Evolutionary conservation across 2,113 vertebrate species (phyloP).

Genomic region (Thalassarche chlororhynchos): DNA sequence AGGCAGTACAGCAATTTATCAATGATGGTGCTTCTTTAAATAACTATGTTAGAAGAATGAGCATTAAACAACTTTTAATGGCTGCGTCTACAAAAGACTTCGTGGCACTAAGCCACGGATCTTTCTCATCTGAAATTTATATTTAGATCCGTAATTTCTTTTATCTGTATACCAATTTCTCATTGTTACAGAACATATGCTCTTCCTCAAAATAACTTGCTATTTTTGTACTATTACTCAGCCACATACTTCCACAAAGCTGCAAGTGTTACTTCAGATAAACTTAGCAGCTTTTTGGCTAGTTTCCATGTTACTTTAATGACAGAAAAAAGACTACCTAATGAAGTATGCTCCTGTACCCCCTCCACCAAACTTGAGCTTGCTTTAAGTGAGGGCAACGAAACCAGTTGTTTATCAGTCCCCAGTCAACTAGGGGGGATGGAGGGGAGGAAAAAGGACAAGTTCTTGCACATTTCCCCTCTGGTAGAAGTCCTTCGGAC

Average conservation of each 20-base stretch:
- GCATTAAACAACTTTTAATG: slow-evolving; percentile 15
- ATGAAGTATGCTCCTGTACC: neutral
- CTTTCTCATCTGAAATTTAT: slow-evolving; percentile 47
- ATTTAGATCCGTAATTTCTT: slow-evolving; percentile 65
- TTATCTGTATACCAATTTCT: slow-evolving; percentile 69
- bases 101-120: neutral
- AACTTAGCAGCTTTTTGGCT: slow-evolving; percentile 64
- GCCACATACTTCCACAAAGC: slow-evolving; percentile 69
- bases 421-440: neutral
- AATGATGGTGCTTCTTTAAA: neutral
- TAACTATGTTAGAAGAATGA: neutral
- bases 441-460: neutral
- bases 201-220: slow-evolving; percentile 79
- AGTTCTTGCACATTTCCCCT: neutral
- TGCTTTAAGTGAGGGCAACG: neutral
- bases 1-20: neutral
- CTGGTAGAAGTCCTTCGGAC: neutral
- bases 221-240: slow-evolving; percentile 81
- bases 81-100: neutral
- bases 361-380: neutral
- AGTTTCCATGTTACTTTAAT: slow-evolving; percentile 32
- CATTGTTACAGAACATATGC: slow-evolving; percentile 78
- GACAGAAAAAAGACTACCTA: neutral
- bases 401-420: neutral
- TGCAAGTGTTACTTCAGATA: slow-evolving; percentile 76